Conservation (phyloP, 2,888 invertebrate genomes). For the Netelia virgata region DNA sequence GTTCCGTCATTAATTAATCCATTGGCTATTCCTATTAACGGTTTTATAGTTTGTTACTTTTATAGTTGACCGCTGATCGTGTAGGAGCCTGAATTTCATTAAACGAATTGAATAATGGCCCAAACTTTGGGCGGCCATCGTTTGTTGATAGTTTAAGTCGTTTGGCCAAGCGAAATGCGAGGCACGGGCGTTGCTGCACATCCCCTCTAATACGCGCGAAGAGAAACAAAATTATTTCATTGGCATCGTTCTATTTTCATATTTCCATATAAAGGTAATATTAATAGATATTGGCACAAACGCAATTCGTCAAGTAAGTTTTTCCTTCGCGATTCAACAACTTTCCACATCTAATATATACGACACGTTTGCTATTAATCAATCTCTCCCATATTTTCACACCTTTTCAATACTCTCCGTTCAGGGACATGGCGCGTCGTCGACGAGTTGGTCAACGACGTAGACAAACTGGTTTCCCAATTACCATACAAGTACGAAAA, state of each 20-base stretch:
- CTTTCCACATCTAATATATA: constrained; percentile 7
- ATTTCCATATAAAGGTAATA: constrained; percentile 48
- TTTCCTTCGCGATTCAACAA: constrained; percentile 13
- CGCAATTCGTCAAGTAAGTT: constrained; percentile 41
- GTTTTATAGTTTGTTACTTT: too few species aligned
- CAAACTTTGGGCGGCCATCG: too few species aligned
- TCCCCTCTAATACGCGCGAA: too few species aligned
- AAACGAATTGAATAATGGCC: too few species aligned
- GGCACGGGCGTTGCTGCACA: too few species aligned
- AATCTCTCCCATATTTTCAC: too few species aligned
- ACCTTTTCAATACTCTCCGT: constrained; percentile 42
- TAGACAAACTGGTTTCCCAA: constrained; percentile 57
- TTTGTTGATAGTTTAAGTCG: too few species aligned
- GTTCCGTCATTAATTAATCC: too few species aligned
- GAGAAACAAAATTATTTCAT: background rate
- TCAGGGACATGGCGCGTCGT: constrained; percentile 31
- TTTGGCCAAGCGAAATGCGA: too few species aligned
- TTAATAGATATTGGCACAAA: constrained; percentile 65
- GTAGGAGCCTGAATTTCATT: too few species aligned
- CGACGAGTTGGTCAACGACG: constrained; percentile 10
- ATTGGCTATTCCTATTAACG: too few species aligned
- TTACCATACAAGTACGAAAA: constrained; percentile 61
- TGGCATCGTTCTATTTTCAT: constrained; percentile 38
- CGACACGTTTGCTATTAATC: constrained; percentile 18
- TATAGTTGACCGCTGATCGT: too few species aligned